Percentiles rank a stretch among this genome's conserved stretches.
These are phyloP conservation scores for Peromyscus californicus DNA, from an alignment of 2,113 vertebrate genomes.

Conservation along the genomic window DNA sequence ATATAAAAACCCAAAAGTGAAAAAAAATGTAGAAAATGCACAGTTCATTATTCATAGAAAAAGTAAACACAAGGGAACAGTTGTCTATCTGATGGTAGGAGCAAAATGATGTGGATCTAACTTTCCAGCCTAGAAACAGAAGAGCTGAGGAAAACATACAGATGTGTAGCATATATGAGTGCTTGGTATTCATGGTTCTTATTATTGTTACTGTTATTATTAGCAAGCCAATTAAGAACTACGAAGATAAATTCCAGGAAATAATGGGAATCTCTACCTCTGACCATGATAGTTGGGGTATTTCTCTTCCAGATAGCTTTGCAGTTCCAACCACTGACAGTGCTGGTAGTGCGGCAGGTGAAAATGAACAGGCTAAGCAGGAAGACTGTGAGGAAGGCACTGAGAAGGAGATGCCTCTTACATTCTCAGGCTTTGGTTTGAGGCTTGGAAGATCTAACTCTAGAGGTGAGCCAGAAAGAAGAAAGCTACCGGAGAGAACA, in stretches of 20 bases:
- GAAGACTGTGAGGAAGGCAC: background rate
- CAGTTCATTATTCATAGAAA: background rate
- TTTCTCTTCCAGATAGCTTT: background rate
- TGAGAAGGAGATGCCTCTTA: background rate
- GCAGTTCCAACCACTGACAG: background rate
- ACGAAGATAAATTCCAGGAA: background rate
- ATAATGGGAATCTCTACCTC: background rate
- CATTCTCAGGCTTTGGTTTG: background rate
- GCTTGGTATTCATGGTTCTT: background rate
- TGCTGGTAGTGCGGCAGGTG: no score
- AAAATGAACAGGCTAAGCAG: background rate
- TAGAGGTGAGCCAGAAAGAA: background rate
- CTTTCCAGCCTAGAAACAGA: background rate
- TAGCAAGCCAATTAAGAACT: background rate
- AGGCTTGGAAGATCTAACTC: background rate
- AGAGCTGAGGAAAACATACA: background rate
- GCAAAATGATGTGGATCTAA: background rate
- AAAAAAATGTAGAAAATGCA: conserved; percentile 38
- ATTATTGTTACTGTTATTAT: background rate
- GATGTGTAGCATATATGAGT: background rate
- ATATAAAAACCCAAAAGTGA: conserved; percentile 47
- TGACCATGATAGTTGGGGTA: background rate
- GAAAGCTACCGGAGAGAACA: background rate
- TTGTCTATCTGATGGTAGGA: background rate
- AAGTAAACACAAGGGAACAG: background rate